Base-by-base conservation (phyloP, 2,797 vertebrate species). In the Sternarchorhynchus goeldii region DNA sequence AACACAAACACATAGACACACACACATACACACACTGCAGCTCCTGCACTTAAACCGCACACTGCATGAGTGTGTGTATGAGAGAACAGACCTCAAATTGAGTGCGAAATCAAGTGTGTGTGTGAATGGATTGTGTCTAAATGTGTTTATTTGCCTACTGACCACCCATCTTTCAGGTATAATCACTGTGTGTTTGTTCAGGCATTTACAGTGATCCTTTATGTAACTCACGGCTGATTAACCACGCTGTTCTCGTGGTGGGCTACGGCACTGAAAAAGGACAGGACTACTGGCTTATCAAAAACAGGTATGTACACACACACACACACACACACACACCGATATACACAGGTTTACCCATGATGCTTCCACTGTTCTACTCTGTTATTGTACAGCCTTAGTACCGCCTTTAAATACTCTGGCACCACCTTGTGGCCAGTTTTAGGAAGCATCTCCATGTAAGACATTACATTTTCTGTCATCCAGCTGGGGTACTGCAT, bases 281-380 rank as follows among this genome's bases (percentile, higher is more conserved):
- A 55, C 81, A 89, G 18, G 91, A 93, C 75, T 93, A 88, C 84
- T 93, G 92, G 92, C 85, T 93, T 0, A 85, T 93, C 31, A 93
- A 92, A 73, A 93, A 93, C 89, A 92, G 92, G 92, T 73, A 3
- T 29, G 18, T 29, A 6, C 8, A 65, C 10, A 20, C 12, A 56
- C 5, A 14, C 2, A 63, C 29, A 31, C 20, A 55, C 10, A 25
- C n/a, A 32, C 6, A 56, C n/a, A 53, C 21, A 25, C 6, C 18
- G 10, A 20, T 32, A n/a, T 10, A 39, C 31, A 41, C 63, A 36
- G 18, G 2, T 32, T 14, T 29, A 20, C 4, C 39, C 18, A 67
- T 20, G 5, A 66, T 21, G 14, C 6, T 3, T 18, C 2, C 14
- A 25, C 17, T 1, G 16, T 36, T 41, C 58, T 21, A n/a, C n/a